Evolutionary conservation across 35 echinoderm and acorn worm species (phyloP), one percentile per base, ranked within the genome.

Genomic region (Apostichopus japonicus): DNA sequence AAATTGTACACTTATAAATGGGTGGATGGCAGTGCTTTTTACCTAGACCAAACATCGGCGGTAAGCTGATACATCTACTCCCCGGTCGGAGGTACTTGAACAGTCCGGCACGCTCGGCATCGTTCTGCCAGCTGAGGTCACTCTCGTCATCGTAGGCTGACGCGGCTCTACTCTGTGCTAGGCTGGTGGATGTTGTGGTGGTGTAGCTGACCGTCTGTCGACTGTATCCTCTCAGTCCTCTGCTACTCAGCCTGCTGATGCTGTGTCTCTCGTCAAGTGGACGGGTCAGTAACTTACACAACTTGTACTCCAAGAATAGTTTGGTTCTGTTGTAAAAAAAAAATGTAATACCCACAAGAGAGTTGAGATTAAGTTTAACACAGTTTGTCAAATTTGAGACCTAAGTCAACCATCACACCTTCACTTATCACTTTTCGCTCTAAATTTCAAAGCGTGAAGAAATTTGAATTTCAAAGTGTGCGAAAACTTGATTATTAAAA

Each of bases 261-360:
- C 90, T 84, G 77, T 91, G 92, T 8, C 93, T 63, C 72, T 98
- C 95, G 8, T 98, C 96, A 24, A 98, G 90, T 8, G 94, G 94
- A 24, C 96, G 92, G 84, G 93, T 84, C 10, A 98, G 61, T 55
- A 95, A 72, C 75, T 98, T 98, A 80, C 94, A 95, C 78, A 98
- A 55, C 56, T 98, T 98, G 91, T 98, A 98, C 71, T 98, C 94
- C 55, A 96, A 71, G 80, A 96, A 98, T 89, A 98, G 71, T 79
- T 95, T 98, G 63, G 96, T 98, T 83, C 96, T 98, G 83, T 71
- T 77, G 73, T 3, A 52, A 57, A 58, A 61, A 53, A 44, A 44
- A 44, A 44, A 44, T 44, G 33, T 44, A 44, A 44, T 44, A 4
- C 33, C 2, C 33, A 44, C 33, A 44, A 44, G 33, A 44, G 33